These are phyloP conservation scores for Polymixis flavicincta DNA, from an alignment of 2,888 invertebrate genomes.

Conservation along the genomic window DNA sequence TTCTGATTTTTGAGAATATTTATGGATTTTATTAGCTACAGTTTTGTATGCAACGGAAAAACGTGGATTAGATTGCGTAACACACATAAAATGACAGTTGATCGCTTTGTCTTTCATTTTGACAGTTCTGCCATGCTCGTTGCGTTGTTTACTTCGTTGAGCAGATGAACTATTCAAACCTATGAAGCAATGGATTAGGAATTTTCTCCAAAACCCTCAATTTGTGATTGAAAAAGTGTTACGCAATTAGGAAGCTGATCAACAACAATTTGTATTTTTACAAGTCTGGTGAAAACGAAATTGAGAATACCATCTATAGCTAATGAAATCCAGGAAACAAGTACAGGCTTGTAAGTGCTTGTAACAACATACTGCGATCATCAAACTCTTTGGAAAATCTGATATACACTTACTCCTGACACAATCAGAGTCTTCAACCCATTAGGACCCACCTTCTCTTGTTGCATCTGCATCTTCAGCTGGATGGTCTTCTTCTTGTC, in stretches of 20 bases:
- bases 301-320: not conserved
- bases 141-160: too few species aligned
- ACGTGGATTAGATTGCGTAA: too few species aligned
- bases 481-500: conserved; percentile 99
- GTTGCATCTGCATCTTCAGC: conserved; percentile 99
- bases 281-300: not conserved
- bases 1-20: not conserved
- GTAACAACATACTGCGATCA: not conserved
- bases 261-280: not conserved
- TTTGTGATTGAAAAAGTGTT: too few species aligned
- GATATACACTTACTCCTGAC: not conserved
- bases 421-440: not conserved
- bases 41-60: not conserved
- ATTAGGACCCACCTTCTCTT: conserved; percentile 94
- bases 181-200: too few species aligned
- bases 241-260: too few species aligned
- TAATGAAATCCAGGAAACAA: not conserved
- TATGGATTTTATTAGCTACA: not conserved
- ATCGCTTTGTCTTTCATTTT: too few species aligned
- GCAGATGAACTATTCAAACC: too few species aligned
- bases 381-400: not conserved
- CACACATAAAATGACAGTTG: too few species aligned
- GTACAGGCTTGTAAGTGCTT: not conserved
- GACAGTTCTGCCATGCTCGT: too few species aligned
- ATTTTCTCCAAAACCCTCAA: too few species aligned